A percentile compares a stretch with the other conserved stretches of the same genome.
phyloP scores from a whole-genome alignment of 2,888 invertebrate genomes.

The Amphipyra tragopoginis region DNA sequence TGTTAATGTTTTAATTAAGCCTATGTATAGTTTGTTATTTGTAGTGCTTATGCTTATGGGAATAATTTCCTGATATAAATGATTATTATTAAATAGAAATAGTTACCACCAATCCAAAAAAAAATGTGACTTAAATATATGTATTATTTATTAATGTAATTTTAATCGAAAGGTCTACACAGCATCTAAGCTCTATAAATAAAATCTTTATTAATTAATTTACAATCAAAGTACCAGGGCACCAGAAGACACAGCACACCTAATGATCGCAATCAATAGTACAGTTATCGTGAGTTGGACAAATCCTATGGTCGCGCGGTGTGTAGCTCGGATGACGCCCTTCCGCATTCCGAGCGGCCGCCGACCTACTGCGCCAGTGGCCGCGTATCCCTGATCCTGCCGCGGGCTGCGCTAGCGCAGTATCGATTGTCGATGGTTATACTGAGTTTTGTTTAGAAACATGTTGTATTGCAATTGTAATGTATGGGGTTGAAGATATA shows the following conservation, averaged over 20 bases:
- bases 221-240: constrained; percentile 31
- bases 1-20: no score
- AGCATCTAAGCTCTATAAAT: not conserved
- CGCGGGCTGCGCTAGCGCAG: constrained; percentile 66
- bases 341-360: constrained; percentile 87
- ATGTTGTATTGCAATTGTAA: not conserved
- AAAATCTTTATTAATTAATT: constrained; percentile 16
- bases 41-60: no score
- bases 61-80: no score
- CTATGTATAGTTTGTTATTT: no score
- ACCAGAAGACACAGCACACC: constrained; percentile 9
- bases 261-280: constrained; percentile 35
- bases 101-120: no score
- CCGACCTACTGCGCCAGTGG: constrained; percentile 88
- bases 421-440: constrained; percentile 60
- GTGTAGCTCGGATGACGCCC: constrained; percentile 72
- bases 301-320: constrained; percentile 62
- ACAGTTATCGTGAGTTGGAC: constrained; percentile 62
- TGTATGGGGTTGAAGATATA: not conserved
- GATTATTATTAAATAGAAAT: no score
- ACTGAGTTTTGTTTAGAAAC: not conserved
- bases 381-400: constrained; percentile 88
- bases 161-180: no score
- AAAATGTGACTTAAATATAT: no score
- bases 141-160: no score